Evolutionary conservation across 2,888 invertebrate genomes (phyloP), one percentile per base, ranked within the genome.

Genomic region (Callyntrura sp.): DNA sequence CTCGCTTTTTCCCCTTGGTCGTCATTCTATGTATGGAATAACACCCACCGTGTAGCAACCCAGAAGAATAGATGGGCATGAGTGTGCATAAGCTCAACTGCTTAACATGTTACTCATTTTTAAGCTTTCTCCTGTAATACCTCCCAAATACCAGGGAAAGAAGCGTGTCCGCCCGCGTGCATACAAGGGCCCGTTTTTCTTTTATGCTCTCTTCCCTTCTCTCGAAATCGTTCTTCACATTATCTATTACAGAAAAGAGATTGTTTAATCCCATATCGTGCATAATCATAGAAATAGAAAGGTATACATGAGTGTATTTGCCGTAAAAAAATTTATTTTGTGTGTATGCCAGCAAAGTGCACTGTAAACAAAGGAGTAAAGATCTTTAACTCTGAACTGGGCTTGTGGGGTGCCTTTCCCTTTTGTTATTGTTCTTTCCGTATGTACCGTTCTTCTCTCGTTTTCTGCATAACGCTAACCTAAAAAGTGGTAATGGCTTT

Each of bases 101-200:
- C 88, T 88, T 88, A 88, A 73, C 60, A 87, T 87, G 81, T 70
- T 87, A 81, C 81, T 81, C 81, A 81, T 87, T 87, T 87, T 81
- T 81, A 87, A 81, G 81, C 81, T 79, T n/a, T 57, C 78, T 82
- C 55, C 20, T 25, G 79, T 87, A 87, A 87, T 87, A 81, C 81
- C 81, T 87, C 87, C 48, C 43, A 68, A 51, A 73, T 60, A 43
- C 57, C 35, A 73, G 23, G n/a, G n/a, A n/a, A 73, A 35, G 70
- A 70, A 70, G 57, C 60, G 35, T 35, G 60, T 35, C 20, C 43
- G 12, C 35, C n/a, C n/a, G n/a, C n/a, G n/a, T n/a, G n/a, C n/a
- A n/a, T n/a, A n/a, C n/a, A n/a, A 35, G 57, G 51, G 51, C 76
- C 28, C 78, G 55, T 35, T 57, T 79, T 60, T 57, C 8, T n/a